phyloP scores from a whole-genome alignment of 2,888 invertebrate species.

The Heliconius hortense region DNA sequence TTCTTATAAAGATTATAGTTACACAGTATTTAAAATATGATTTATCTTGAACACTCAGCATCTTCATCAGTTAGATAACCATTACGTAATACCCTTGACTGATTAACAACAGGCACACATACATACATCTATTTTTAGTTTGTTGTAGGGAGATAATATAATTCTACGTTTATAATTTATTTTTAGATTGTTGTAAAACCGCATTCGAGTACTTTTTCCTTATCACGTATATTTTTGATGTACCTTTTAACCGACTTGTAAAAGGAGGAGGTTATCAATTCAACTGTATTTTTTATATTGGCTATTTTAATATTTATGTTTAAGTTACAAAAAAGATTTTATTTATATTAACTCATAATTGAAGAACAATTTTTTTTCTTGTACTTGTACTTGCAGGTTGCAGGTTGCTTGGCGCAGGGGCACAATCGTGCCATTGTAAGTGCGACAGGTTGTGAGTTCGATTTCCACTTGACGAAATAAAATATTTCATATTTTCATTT shows the following conservation, averaged over 20 bases:
- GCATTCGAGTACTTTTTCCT: not conserved
- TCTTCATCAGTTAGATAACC: conserved; percentile 2
- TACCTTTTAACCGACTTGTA: not conserved
- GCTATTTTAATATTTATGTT: too few relatives aligned
- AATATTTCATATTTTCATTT: too few relatives aligned
- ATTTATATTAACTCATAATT: too few relatives aligned
- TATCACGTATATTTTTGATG: not conserved
- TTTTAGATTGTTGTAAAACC: not conserved
- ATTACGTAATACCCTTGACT: conserved; percentile 16
- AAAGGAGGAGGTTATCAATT: too few relatives aligned
- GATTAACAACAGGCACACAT: conserved; percentile 3
- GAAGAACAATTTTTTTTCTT: too few relatives aligned
- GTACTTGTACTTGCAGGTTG: too few relatives aligned
- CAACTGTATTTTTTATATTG: too few relatives aligned
- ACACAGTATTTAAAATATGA: not conserved
- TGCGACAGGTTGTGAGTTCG: too few relatives aligned
- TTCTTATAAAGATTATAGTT: not conserved
- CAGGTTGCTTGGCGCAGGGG: too few relatives aligned
- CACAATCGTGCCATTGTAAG: too few relatives aligned
- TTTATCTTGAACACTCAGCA: not conserved
- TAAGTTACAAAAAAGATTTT: too few relatives aligned
- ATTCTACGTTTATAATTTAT: conserved; percentile 1
- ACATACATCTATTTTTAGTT: conserved; percentile 2
- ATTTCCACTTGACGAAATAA: too few relatives aligned
- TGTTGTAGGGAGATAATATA: not conserved